Evolutionary conservation across 2,888 invertebrate genomes (phyloP), one percentile per base, ranked within the genome.

Genomic region (Cephus spinipes): DNA sequence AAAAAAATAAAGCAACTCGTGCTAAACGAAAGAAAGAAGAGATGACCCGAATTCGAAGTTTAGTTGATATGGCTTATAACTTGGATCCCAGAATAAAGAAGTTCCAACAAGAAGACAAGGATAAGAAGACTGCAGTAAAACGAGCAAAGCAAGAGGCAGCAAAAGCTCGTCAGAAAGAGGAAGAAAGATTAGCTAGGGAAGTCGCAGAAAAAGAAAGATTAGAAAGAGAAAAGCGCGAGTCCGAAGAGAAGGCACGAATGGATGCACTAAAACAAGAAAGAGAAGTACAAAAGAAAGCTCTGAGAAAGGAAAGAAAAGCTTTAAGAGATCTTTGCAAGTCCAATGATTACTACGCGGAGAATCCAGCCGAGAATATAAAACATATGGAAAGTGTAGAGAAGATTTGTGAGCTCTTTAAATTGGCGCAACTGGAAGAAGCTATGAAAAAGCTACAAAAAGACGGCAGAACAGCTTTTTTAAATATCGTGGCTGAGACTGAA

Each of bases 21-120:
- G 96, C 97, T 68, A 97, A 98, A 89, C 94, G 97, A 89, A 98
- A 99, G 92, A 99, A 99, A 91, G 99, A 99, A 90, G 99, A 99
- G 93, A 98, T 97, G 96, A 94, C 96, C 0, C 93, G 99, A 84
- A 96, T 99, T 85, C 94, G 99, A 23, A 94, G 94, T 73, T 93
- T 99, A 77, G 98, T 99, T 75, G 99, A 99, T 89, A 94, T 97
- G 90, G 98, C 99, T 0, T 99, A 99, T 91, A 95, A 96, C 83
- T 95, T 96, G 90, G 99, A 99, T 92, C 99, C 99, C 0, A 94
- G 99, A 85, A 97, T 99, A 88, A 95, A 94, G 78, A 95, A 95
- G 85, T 98, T 98, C 92, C 98, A 97, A 88, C 97, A 97, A 86
- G 97, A 98, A 78, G 98, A 99, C 84, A 98, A 97, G 88, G 97